Base-by-base conservation (phyloP, 2,797 vertebrate species). In the Aphelocoma californica region DNA sequence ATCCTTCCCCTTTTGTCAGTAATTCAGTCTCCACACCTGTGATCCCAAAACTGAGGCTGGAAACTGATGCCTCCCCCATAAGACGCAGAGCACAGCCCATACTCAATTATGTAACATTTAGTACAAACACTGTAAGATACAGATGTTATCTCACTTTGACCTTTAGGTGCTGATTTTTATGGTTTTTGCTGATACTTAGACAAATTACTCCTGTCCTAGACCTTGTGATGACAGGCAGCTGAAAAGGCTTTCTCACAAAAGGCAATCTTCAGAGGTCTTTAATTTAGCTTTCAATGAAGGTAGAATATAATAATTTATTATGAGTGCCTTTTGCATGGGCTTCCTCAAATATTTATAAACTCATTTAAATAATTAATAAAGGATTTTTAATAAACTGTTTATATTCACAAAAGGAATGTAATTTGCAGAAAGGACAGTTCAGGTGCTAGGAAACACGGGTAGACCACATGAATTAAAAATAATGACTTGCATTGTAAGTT, bases 311-410 rank as follows among this genome's bases (percentile, higher is more conserved):
- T 91, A 90, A 96, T 92, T 97, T 96, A 93, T 92, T 80, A 89
- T 57, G 44, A 87, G 28, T 1, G 10, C 53, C 57, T 97, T 93
- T 91, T 92, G 67, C 90, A 72, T 70, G 64, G 78, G 66, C 82
- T 92, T 94, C 57, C 73, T 97, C 75, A 97, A 97, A 97, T 94
- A 96, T 97, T 96, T 95, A 97, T 97, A 87, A 95, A 73, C 48
- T 95, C 71, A 95, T 96, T 95, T 97, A 88, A 97, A 97, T 97
- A 96, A 96, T 95, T 94, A 95, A 97, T 95, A 83, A 3, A 11
- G 14, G 77, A 79, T 45, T 93, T 95, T 96, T 97, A 95, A 94
- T 96, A 94, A 97, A 96, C 61, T 92, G 96, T 97, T 97, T 96
- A 94, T 96, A 95, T 95, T 96, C 96, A 97, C 92, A 94, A 89